Conservation (phyloP, 2,113 vertebrate genomes). For the Dipodomys ordii region DNA sequence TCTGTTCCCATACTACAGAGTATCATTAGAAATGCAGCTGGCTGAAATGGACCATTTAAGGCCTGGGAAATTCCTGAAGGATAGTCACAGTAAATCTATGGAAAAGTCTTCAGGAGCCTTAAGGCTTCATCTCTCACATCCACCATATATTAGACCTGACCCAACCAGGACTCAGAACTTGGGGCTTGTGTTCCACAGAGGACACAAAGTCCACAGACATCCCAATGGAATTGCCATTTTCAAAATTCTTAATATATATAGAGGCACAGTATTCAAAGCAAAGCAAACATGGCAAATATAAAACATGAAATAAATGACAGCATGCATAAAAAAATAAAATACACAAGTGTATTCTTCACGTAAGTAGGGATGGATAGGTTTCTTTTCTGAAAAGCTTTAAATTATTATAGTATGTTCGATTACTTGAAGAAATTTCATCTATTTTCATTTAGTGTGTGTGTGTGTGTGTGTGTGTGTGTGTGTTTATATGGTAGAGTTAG, state of each 20-base stretch:
- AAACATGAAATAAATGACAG: conserved; percentile 4
- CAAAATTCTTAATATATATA: neutral
- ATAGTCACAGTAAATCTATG: neutral
- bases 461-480: neutral
- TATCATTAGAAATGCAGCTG: neutral
- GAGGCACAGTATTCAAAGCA: neutral
- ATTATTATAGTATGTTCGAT: neutral
- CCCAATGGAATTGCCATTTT: neutral
- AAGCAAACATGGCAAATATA: neutral
- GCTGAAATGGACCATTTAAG: neutral
- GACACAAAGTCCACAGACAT: neutral
- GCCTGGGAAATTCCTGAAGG: neutral
- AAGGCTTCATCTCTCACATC: neutral
- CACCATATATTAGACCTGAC: neutral
- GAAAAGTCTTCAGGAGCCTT: neutral
- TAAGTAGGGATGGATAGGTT: neutral
- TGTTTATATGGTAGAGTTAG: neutral
- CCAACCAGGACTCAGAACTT: no score
- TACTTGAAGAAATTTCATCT: neutral
- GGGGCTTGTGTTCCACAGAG: neutral
- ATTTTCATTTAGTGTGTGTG: neutral
- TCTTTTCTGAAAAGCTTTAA: conserved; percentile 7
- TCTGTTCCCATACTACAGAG: neutral
- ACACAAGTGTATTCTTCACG: neutral
- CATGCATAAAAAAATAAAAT: conserved; percentile 6